A percentile compares a stretch with the other conserved stretches of the same genome.
phyloP scores from a whole-genome alignment of 1,140 invertebrate species.

The Asbolus verrucosus region DNA sequence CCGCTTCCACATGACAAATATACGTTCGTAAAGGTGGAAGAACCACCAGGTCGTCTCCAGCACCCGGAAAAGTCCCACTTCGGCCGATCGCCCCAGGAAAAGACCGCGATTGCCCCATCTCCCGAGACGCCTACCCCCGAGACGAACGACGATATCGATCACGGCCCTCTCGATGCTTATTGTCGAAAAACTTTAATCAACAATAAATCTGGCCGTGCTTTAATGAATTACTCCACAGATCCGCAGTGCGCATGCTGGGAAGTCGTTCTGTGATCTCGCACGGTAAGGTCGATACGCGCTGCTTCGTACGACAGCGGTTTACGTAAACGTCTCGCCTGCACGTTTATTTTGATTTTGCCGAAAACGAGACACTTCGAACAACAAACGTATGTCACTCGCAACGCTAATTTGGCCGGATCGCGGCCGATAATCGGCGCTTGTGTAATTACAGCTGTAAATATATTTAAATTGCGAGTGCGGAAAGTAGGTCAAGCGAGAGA shows the following conservation, averaged over 20 bases:
- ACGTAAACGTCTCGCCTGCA: slow-evolving; percentile 8
- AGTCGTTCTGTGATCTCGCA: slow-evolving; percentile 37
- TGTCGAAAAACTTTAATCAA: slow-evolving; percentile 12
- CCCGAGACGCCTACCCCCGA: background rate
- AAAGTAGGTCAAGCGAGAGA: slow-evolving; percentile 23
- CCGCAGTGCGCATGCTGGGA: slow-evolving; percentile 44
- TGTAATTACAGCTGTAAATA: background rate
- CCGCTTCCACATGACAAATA: slow-evolving; percentile 54
- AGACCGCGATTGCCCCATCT: background rate
- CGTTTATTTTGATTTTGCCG: background rate
- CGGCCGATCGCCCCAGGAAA: too few relatives aligned
- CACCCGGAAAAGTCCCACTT: background rate
- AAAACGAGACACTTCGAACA: background rate
- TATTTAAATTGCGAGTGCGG: slow-evolving; percentile 18
- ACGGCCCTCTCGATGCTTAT: background rate
- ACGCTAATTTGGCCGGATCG: too few relatives aligned
- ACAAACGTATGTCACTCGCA: too few relatives aligned
- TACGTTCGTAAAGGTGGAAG: background rate
- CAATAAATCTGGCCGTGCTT: slow-evolving; percentile 13
- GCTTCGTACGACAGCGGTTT: slow-evolving; percentile 16
- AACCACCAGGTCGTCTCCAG: slow-evolving; percentile 8
- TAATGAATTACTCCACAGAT: slow-evolving; percentile 11
- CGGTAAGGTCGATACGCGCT: slow-evolving; percentile 43
- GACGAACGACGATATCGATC: slow-evolving; percentile 6
- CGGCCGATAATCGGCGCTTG: too few relatives aligned